Conservation (phyloP, 2,888 invertebrate genomes). For the Trissolcus brochymenae region DNA sequence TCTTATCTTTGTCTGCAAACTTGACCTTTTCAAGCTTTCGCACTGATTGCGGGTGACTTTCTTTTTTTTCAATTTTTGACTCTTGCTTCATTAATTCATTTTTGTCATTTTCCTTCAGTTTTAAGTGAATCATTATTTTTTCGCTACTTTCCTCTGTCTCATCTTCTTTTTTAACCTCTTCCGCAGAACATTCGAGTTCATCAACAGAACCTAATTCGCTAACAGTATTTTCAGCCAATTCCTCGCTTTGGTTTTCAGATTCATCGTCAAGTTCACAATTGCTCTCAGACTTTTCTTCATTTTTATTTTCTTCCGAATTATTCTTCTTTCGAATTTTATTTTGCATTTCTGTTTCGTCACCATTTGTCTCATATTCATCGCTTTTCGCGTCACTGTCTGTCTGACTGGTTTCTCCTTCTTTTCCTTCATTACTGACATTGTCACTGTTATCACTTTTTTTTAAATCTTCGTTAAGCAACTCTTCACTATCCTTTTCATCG, state of each 20-base stretch:
- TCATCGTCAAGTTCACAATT: slow-evolving; percentile 17
- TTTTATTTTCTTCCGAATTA: not conserved
- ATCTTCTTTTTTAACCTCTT: slow-evolving; percentile 11
- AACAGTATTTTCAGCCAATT: not conserved
- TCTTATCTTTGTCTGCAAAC: slow-evolving; percentile 67
- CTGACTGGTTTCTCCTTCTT: not conserved
- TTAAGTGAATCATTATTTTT: not conserved
- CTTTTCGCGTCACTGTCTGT: not conserved
- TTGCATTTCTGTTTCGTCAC: not conserved
- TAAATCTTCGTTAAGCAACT: slow-evolving; percentile 51
- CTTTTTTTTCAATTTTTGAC: not conserved
- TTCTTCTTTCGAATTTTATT: slow-evolving; percentile 62
- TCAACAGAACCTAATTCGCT: not conserved
- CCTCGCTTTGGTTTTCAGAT: slow-evolving; percentile 6
- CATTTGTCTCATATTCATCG: slow-evolving; percentile 16
- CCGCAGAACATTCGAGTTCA: slow-evolving; percentile 13
- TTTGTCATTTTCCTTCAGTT: not conserved
- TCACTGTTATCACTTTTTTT: slow-evolving; percentile 46
- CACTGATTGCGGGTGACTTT: slow-evolving; percentile 35
- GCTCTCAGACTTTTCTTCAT: slow-evolving; percentile 41
- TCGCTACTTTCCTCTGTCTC: not conserved
- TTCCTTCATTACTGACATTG: not conserved
- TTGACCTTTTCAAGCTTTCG: slow-evolving; percentile 68
- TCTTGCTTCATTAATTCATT: not conserved
- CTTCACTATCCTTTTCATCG: slow-evolving; percentile 27